phyloP scores from a whole-genome alignment of 92 coral and sea anemone species.

The Porites divaricata region DNA sequence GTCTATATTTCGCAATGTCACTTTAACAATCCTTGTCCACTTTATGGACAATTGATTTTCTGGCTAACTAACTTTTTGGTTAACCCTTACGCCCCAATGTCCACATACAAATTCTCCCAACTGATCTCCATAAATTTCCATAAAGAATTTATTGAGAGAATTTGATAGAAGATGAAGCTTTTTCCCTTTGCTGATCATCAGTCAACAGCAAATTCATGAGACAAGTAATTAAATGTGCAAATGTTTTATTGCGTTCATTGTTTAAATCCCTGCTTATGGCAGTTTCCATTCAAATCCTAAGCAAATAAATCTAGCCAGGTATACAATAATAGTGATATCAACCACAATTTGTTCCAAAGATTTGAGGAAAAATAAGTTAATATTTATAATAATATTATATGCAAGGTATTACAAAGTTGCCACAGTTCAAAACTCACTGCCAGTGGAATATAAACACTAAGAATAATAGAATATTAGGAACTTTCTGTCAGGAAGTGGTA shows the following conservation, averaged over 20 bases:
- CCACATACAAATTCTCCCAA: no score
- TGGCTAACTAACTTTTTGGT: no score
- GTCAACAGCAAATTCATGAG: not conserved
- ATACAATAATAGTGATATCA: not conserved
- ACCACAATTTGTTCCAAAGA: conserved; percentile 14
- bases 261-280: not conserved
- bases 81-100: no score
- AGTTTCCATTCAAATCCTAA: conserved; percentile 13
- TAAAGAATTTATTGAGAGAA: no score
- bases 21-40: no score
- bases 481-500: no score
- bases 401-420: conserved; percentile 2
- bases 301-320: not conserved
- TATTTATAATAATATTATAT: conserved; percentile 5
- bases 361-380: conserved; percentile 41
- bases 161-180: no score
- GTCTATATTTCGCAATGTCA: no score
- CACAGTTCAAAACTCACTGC: not conserved
- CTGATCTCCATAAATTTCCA: no score
- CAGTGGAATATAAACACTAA: not conserved
- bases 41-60: no score
- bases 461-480: no score
- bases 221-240: conserved; percentile 10
- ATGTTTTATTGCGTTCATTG: conserved; percentile 15
- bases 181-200: no score